Evolutionary conservation across 2,888 invertebrate genomes (phyloP).

Genomic region (Amphipyra tragopoginis): DNA sequence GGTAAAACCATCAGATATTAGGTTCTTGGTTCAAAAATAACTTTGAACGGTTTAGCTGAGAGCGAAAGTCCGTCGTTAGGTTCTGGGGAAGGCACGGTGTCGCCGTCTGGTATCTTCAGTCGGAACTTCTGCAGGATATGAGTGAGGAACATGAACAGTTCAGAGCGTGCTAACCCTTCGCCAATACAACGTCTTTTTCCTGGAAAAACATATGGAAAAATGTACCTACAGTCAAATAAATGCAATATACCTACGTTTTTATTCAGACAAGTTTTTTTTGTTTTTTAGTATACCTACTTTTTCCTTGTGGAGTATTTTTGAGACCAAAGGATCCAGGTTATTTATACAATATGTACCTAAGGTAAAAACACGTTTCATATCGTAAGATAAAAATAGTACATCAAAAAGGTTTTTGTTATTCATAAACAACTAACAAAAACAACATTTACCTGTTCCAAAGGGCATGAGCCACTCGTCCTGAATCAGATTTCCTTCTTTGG

Average conservation of each 20-base stretch:
- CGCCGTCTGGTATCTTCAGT: constrained; percentile 74
- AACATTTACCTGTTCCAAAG: constrained; percentile 87
- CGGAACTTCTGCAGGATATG: constrained; percentile 92
- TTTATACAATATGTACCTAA: too few relatives aligned
- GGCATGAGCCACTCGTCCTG: constrained; percentile 82
- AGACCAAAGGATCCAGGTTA: too few relatives aligned
- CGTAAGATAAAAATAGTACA: not conserved
- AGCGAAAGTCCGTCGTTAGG: constrained; percentile 90
- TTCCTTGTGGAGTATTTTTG: too few relatives aligned
- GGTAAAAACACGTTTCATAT: too few relatives aligned
- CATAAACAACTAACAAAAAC: constrained; percentile 34
- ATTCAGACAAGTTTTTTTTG: too few relatives aligned
- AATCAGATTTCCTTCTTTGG: constrained; percentile 86
- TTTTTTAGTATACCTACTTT: too few relatives aligned
- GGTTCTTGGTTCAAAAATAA: constrained; percentile 77
- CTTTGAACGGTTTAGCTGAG: constrained; percentile 87
- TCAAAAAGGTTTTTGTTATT: not conserved
- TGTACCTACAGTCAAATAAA: too few relatives aligned
- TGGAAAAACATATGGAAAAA: constrained; percentile 29
- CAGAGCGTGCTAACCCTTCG: constrained; percentile 93
- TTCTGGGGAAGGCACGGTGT: constrained; percentile 80
- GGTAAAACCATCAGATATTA: constrained; percentile 20
- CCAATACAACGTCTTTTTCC: constrained; percentile 95
- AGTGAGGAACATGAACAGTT: constrained; percentile 94
- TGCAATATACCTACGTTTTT: too few relatives aligned